phyloP scores from a whole-genome alignment of 1,140 invertebrate species.

The Drosophila athabasca region DNA sequence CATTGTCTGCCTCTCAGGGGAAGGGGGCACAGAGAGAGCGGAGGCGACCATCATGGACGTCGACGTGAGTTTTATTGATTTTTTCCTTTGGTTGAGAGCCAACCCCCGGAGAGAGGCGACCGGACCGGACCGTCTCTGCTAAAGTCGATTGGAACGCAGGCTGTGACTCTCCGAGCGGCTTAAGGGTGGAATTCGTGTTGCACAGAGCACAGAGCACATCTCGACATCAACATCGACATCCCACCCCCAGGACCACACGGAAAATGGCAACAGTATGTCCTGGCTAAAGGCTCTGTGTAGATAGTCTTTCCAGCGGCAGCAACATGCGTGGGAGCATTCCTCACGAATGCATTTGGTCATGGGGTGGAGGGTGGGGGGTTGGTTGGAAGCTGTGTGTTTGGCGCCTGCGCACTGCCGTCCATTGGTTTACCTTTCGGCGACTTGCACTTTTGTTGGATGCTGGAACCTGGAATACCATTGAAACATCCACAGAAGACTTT shows the following conservation, averaged over 20 bases:
- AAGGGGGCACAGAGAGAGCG: not conserved
- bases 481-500: conserved; percentile 20
- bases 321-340: conserved; percentile 7
- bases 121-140: not conserved
- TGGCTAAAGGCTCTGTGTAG: conserved; percentile 25
- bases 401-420: conserved; percentile 53
- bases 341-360: conserved; percentile 17
- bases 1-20: conserved; percentile 60
- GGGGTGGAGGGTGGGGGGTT: not conserved
- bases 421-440: conserved; percentile 44
- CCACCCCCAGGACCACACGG: conserved; percentile 40
- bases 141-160: conserved; percentile 74
- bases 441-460: conserved; percentile 61
- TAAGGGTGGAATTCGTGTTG: conserved; percentile 51
- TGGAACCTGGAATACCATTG: conserved; percentile 46
- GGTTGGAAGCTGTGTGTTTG: not conserved
- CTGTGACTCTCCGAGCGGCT: conserved; percentile 24
- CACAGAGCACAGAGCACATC: conserved; percentile 15
- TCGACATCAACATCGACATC: too few relatives aligned
- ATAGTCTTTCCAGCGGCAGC: conserved; percentile 7
- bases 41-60: conserved; percentile 60
- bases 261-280: conserved; percentile 65
- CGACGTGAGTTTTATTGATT: conserved; percentile 67
- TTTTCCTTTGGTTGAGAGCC: conserved; percentile 41
- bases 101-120: conserved; percentile 39